phyloP scores from a whole-genome alignment of 2,888 invertebrate genomes.

The Melolontha melolontha region DNA sequence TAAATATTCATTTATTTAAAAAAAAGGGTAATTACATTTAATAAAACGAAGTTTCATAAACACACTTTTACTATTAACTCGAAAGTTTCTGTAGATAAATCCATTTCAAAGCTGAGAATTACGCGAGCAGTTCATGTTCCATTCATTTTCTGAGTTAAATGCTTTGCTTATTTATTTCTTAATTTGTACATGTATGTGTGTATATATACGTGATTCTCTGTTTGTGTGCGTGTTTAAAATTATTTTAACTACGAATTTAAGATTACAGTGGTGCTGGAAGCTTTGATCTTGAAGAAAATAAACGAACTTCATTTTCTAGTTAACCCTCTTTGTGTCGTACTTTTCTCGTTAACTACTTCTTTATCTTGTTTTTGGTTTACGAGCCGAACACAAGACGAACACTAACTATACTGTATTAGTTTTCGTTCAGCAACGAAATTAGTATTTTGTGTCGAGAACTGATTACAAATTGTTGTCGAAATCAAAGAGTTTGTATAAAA shows the following conservation, averaged over 20 bases:
- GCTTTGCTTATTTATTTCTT: not conserved
- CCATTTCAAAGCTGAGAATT: no score
- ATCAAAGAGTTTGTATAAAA: conserved; percentile 13
- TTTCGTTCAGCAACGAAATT: conserved; percentile 16
- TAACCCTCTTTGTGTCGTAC: conserved; percentile 31
- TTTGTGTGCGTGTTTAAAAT: conserved; percentile 13
- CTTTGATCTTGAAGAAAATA: conserved; percentile 30
- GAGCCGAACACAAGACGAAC: conserved; percentile 16
- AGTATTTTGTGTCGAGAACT: conserved; percentile 31
- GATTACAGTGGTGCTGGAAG: conserved; percentile 14
- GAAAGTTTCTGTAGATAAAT: no score
- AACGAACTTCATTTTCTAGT: conserved; percentile 36
- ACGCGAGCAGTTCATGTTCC: not conserved
- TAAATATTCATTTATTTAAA: no score
- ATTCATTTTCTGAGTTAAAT: conserved; percentile 18
- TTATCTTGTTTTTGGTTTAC: conserved; percentile 33
- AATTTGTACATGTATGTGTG: no score
- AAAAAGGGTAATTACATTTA: no score
- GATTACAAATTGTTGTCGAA: conserved; percentile 28
- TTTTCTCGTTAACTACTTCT: conserved; percentile 38
- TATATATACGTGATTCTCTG: no score
- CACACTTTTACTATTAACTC: no score
- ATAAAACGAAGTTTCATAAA: no score
- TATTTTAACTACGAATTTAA: conserved; percentile 28
- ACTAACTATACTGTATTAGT: conserved; percentile 24